Conservation (phyloP, 2,113 vertebrate species). For the Eubucco bourcierii region DNA sequence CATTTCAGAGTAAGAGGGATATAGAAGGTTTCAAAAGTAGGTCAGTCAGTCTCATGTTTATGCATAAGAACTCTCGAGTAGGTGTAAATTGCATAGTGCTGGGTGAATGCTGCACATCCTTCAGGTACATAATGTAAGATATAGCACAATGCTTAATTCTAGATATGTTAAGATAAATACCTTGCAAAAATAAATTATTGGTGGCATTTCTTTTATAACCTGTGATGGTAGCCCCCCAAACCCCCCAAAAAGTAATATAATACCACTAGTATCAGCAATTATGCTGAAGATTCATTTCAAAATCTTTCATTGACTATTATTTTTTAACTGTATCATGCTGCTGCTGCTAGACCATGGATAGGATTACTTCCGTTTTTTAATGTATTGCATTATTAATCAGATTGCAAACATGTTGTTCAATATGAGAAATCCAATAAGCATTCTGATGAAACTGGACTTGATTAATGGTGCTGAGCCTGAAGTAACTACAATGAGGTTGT, state of each 20-base stretch:
- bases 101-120: background rate
- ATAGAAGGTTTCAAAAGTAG: conserved; percentile 44
- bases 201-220: conserved; percentile 22
- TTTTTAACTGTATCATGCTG: background rate
- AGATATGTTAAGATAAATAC: background rate
- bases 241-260: background rate
- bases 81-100: background rate
- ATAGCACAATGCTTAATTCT: background rate
- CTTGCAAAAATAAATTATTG: background rate
- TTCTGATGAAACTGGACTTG: background rate
- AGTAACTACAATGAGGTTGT: background rate
- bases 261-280: background rate
- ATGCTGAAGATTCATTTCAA: background rate
- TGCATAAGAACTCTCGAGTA: conserved; percentile 49
- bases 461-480: background rate
- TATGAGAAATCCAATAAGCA: background rate
- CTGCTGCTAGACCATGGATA: background rate
- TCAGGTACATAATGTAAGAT: background rate
- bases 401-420: background rate
- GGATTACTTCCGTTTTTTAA: background rate
- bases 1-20: conserved; percentile 25
- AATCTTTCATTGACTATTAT: background rate
- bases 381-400: background rate
- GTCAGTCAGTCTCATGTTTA: conserved; percentile 40
- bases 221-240: background rate